These are phyloP conservation scores for Neosalanx taihuensis DNA, from an alignment of 2,797 vertebrate genomes.

Conservation along the genomic window DNA sequence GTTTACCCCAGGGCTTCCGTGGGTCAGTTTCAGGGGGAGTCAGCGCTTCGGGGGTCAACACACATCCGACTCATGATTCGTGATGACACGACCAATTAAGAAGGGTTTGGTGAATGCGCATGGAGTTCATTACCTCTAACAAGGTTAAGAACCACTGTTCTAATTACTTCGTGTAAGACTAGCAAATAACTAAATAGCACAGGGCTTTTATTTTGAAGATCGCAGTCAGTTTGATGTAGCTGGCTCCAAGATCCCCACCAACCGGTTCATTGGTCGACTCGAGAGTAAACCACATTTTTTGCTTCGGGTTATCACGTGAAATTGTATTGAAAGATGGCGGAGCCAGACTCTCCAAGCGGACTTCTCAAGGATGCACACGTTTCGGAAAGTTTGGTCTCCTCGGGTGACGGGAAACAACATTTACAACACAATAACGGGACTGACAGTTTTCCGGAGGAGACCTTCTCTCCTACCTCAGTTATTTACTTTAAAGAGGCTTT, in stretches of 20 bases:
- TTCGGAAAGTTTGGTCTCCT: constrained; percentile 45
- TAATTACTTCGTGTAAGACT: background rate
- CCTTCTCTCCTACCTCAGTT: constrained; percentile 74
- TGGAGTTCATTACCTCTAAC: no score
- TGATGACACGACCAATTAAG: no score
- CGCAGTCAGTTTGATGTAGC: background rate
- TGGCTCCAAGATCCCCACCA: background rate
- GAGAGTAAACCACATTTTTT: no score
- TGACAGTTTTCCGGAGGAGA: constrained; percentile 68
- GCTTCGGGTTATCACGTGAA: background rate
- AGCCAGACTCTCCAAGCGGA: constrained; percentile 15
- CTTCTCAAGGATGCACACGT: constrained; percentile 29
- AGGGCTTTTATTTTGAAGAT: background rate
- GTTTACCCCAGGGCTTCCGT: no score
- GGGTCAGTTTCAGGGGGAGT: no score
- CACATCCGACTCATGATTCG: no score
- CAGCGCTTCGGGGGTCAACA: no score
- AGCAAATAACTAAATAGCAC: background rate
- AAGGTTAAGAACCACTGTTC: no score
- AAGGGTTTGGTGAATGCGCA: no score
- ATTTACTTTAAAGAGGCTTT: constrained; percentile 79
- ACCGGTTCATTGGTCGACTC: no score
- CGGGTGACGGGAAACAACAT: constrained; percentile 23
- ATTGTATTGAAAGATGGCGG: constrained; percentile 51
- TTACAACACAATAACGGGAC: constrained; percentile 64